These are phyloP conservation scores for Gallinago solitaria DNA, from an alignment of 2,797 vertebrate genomes.

Conservation along the genomic window DNA sequence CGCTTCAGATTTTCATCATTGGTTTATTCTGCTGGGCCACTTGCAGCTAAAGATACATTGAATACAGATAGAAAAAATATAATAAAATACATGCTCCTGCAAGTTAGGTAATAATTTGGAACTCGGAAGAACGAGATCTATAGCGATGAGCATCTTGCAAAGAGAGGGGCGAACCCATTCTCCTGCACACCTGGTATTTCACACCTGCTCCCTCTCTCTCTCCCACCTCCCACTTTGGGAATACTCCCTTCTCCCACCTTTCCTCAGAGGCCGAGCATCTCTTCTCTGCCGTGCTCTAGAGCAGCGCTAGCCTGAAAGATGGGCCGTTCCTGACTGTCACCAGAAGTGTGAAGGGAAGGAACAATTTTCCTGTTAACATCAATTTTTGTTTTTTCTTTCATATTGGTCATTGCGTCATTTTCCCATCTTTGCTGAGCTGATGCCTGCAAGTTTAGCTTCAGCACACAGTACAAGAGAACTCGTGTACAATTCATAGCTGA, in stretches of 20 bases:
- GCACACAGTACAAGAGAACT: neutral
- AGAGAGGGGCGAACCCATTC: neutral
- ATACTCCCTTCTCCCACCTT: neutral
- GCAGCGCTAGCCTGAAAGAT: neutral
- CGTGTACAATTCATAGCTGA: neutral
- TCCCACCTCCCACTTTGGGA: neutral
- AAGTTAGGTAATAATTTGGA: neutral
- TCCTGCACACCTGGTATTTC: neutral
- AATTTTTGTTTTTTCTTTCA: neutral
- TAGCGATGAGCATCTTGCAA: neutral
- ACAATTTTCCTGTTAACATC: neutral
- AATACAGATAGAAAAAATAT: neutral
- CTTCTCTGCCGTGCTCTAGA: accelerated
- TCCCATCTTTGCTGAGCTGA: neutral
- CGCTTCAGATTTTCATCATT: neutral
- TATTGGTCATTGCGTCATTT: neutral
- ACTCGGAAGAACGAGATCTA: neutral
- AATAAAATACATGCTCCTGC: neutral
- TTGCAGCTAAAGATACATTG: neutral
- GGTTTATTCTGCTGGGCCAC: neutral
- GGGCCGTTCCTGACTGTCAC: neutral
- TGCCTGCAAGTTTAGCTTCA: neutral
- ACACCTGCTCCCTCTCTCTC: neutral
- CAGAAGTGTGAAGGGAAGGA: neutral
- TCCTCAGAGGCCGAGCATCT: neutral